These are phyloP conservation scores for Pseudococcus longispinus DNA, from an alignment of 2,888 invertebrate species.

Conservation along the genomic window DNA sequence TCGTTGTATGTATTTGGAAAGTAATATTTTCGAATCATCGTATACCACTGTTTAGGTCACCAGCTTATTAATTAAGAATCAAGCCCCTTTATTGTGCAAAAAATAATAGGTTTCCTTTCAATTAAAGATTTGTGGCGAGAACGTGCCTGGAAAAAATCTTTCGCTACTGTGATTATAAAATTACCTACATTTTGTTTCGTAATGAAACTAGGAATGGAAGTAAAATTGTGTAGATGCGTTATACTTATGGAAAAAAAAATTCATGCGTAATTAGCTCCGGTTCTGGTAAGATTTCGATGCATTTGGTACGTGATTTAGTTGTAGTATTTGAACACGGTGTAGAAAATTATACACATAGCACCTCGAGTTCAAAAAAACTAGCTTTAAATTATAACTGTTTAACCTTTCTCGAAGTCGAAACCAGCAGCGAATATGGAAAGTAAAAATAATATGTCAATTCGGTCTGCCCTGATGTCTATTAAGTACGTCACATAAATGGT, in stretches of 20 bases:
- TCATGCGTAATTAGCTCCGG: background rate
- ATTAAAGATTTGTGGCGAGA: background rate
- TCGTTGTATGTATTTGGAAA: background rate
- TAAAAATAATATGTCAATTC: slow-evolving; percentile 48
- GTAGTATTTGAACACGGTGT: background rate
- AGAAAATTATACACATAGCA: slow-evolving; percentile 1
- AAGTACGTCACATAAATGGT: slow-evolving; percentile 47
- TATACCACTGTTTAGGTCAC: background rate
- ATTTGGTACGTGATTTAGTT: slow-evolving; percentile 21
- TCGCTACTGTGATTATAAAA: background rate
- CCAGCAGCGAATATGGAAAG: slow-evolving; percentile 47
- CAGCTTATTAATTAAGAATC: background rate
- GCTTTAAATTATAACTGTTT: slow-evolving; percentile 16
- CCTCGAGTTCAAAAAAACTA: background rate
- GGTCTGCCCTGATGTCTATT: slow-evolving; percentile 28
- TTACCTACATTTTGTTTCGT: background rate
- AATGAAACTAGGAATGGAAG: background rate
- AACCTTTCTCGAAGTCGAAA: slow-evolving; percentile 2
- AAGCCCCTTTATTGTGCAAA: background rate
- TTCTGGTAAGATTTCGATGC: background rate
- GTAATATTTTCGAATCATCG: background rate
- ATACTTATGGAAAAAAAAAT: background rate
- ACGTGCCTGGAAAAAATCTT: background rate
- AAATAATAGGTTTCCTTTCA: background rate
- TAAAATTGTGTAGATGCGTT: background rate